phyloP scores from a whole-genome alignment of 1,140 invertebrate genomes.

The Phymorhynchus buccinoides region DNA sequence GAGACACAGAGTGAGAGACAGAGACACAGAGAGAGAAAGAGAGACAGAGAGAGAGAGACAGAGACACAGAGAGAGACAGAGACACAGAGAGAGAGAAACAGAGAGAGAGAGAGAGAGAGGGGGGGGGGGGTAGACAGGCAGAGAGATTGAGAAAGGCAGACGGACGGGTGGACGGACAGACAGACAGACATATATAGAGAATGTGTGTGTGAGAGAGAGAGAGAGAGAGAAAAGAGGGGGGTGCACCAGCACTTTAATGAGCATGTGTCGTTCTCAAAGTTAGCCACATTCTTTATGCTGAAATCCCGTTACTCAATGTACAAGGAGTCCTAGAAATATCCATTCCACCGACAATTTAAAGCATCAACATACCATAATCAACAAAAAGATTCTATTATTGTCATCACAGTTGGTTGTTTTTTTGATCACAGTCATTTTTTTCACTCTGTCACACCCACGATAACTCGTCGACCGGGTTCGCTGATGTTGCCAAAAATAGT shows the following conservation, averaged over 20 bases:
- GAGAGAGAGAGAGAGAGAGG: not conserved
- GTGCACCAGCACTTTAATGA: too few species aligned
- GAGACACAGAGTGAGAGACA: not conserved
- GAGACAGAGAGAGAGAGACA: not conserved
- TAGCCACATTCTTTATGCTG: too few species aligned
- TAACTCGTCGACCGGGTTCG: not conserved
- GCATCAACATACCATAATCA: too few species aligned
- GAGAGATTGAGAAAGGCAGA: not conserved
- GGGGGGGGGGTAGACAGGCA: not conserved
- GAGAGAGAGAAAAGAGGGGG: too few species aligned
- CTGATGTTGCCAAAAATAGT: constrained; percentile 35
- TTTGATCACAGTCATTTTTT: constrained; percentile 1
- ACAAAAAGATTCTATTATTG: not conserved
- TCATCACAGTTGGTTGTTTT: not conserved
- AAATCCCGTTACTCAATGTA: too few species aligned
- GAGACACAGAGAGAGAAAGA: not conserved
- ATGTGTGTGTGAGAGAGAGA: too few species aligned
- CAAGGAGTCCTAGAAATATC: too few species aligned
- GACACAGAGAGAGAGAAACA: not conserved
- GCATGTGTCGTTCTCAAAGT: too few species aligned
- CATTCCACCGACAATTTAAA: too few species aligned
- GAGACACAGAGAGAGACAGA: not conserved
- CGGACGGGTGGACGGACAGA: too few species aligned
- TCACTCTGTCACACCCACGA: not conserved
- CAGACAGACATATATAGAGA: too few species aligned